These are phyloP conservation scores for Notodonta dromedarius DNA, from an alignment of 2,888 invertebrate genomes.

Conservation along the genomic window DNA sequence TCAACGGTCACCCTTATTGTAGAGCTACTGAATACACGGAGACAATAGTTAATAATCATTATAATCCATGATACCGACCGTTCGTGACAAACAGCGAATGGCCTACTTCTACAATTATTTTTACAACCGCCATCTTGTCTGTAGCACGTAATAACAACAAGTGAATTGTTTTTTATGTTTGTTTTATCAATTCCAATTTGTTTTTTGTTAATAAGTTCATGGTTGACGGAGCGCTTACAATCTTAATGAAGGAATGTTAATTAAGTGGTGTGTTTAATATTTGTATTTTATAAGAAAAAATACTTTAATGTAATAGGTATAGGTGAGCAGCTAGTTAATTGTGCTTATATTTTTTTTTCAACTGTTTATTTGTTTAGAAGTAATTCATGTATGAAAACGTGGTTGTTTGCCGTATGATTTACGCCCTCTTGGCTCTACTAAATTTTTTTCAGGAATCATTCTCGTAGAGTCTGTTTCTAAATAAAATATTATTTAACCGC, in stretches of 20 bases:
- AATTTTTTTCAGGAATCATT: background rate
- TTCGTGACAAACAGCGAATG: constrained; percentile 19
- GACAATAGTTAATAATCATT: constrained; percentile 1
- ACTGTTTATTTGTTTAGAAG: too few species aligned
- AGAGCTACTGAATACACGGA: too few species aligned
- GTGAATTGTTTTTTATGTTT: constrained; percentile 26
- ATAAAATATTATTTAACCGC: background rate
- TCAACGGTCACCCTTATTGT: too few species aligned
- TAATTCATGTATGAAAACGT: too few species aligned
- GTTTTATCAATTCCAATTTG: constrained; percentile 29
- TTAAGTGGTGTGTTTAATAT: background rate
- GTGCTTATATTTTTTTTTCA: too few species aligned
- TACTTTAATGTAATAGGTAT: background rate
- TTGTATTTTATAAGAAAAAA: background rate
- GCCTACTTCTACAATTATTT: constrained; percentile 35
- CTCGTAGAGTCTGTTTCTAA: background rate
- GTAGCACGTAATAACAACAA: constrained; percentile 27
- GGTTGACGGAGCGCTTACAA: background rate
- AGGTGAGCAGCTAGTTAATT: too few species aligned
- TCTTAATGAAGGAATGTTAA: background rate
- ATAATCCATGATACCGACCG: constrained; percentile 1
- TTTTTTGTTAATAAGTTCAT: constrained; percentile 2
- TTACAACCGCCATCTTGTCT: constrained; percentile 24
- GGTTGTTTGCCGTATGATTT: too few species aligned
- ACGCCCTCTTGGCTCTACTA: too few species aligned